Evolutionary conservation across 2,888 invertebrate species (phyloP), one percentile per base, ranked within the genome.

Genomic region (Sicus ferrugineus): DNA sequence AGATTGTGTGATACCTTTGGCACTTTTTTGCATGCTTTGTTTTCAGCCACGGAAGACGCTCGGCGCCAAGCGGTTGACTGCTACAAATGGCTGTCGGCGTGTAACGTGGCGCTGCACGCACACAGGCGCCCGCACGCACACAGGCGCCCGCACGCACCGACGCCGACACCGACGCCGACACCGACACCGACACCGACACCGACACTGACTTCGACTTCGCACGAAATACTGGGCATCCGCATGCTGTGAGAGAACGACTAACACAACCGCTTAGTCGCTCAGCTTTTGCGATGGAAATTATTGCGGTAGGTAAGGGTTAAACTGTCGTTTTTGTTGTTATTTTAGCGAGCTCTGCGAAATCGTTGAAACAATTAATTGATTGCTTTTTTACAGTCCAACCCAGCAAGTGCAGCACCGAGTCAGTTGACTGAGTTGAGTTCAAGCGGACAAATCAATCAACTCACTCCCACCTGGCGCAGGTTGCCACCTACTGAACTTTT

Each of bases 21-120:
- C 74, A 75, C 74, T 76, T 73, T 71, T 61, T 61, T 67, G 42
- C 59, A 38, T 54, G 61, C 48, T 62, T 58, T 68, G 63, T 64
- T 67, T 61, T 67, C 69, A 34, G 64, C 64, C 73, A 73, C 76
- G 76, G 75, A 81, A 82, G 83, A 82, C 77, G 77, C 76, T 80
- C 78, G 82, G 82, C 82, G 82, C 82, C 82, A 82, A 77, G 75
- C 69, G 76, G 74, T 77, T 82, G 83, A 82, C 79, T 82, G 80
- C 78, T 80, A 82, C 78, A 82, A 82, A 82, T 81, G 78, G 79
- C 77, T 78, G 76, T 68, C 67, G 72, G 71, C 71, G 71, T 71
- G 71, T 73, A 74, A 72, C 72, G 70, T 70, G 69, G 31, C 19
- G 31, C n/a, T 52, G 19, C 42, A 59, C 56, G 19, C 54, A 54